phyloP scores from a whole-genome alignment of 2,888 invertebrate genomes.

The Dascillus cervinus region DNA sequence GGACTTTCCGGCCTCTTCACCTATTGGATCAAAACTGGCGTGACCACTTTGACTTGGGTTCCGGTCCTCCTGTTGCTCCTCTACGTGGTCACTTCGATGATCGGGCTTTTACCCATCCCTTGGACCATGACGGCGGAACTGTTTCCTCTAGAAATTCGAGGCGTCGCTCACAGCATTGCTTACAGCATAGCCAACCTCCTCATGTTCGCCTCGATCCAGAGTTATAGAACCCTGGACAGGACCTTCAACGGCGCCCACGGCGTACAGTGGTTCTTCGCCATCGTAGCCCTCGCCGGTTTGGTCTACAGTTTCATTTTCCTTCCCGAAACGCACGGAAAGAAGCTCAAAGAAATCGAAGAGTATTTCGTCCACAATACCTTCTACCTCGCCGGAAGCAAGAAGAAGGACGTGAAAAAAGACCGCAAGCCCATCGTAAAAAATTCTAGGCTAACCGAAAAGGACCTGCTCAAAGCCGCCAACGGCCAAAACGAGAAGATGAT shows the following conservation, averaged over 20 bases:
- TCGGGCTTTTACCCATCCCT: slow-evolving; percentile 53
- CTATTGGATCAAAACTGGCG: slow-evolving; percentile 40
- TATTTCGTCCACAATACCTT: slow-evolving; percentile 41
- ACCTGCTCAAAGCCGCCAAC: slow-evolving; percentile 14
- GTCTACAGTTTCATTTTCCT: slow-evolving; percentile 40
- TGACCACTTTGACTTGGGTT: slow-evolving; percentile 38
- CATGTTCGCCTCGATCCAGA: slow-evolving; percentile 52
- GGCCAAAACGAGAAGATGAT: slow-evolving; percentile 22
- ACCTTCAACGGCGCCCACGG: slow-evolving; percentile 44
- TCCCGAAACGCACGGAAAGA: slow-evolving; percentile 45
- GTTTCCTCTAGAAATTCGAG: slow-evolving; percentile 53
- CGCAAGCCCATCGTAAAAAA: slow-evolving; percentile 21
- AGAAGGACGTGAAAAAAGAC: slow-evolving; percentile 6
- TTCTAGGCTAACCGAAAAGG: slow-evolving; percentile 13
- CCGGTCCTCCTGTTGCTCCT: slow-evolving; percentile 47
- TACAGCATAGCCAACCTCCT: slow-evolving; percentile 50
- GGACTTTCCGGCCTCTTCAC: slow-evolving; percentile 50
- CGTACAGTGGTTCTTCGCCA: slow-evolving; percentile 50
- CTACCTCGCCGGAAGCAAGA: slow-evolving; percentile 19
- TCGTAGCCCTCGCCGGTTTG: slow-evolving; percentile 38
- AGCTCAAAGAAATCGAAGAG: slow-evolving; percentile 43
- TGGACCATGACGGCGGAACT: slow-evolving; percentile 61
- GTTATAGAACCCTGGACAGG: slow-evolving; percentile 38
- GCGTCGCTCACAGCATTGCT: slow-evolving; percentile 51
- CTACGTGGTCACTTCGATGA: slow-evolving; percentile 53